Conservation (phyloP, 2,888 invertebrate genomes). For the Girardia tigrina region DNA sequence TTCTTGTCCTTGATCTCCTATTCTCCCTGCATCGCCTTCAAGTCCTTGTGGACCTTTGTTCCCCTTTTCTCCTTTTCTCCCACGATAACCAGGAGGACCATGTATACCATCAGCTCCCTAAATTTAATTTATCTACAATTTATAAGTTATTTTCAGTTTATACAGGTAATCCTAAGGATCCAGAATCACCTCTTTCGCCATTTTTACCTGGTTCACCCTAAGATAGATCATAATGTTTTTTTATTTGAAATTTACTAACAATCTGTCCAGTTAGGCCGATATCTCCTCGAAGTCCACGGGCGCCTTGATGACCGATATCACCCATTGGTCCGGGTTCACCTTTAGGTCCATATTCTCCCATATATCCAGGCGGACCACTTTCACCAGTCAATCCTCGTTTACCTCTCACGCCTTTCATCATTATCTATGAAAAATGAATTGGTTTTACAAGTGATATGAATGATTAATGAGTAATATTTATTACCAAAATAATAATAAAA, state of each 20-base stretch:
- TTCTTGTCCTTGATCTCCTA: not conserved
- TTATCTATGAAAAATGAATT: no score
- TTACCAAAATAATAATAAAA: no score
- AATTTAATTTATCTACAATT: not conserved
- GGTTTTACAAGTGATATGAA: no score
- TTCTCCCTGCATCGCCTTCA: not conserved
- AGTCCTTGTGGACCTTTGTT: not conserved
- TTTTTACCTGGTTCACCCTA: not conserved
- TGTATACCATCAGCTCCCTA: not conserved
- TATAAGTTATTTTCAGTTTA: not conserved
- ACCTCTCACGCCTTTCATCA: constrained; percentile 23
- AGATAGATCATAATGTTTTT: no score
- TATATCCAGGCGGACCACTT: not conserved
- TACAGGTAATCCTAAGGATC: not conserved
- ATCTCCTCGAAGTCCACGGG: not conserved
- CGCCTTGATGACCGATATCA: not conserved
- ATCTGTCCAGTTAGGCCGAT: not conserved
- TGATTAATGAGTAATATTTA: no score
- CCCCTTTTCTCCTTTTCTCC: not conserved
- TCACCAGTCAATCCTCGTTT: not conserved
- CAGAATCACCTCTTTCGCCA: constrained; percentile 3
- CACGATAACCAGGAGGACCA: not conserved
- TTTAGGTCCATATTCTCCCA: not conserved
- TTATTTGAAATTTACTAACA: no score
- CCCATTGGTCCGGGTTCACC: not conserved